A percentile compares a stretch with the other conserved stretches of the same genome.
Conservation (phyloP, 2,888 invertebrate genomes). For the Dinocampus coccinellae region DNA sequence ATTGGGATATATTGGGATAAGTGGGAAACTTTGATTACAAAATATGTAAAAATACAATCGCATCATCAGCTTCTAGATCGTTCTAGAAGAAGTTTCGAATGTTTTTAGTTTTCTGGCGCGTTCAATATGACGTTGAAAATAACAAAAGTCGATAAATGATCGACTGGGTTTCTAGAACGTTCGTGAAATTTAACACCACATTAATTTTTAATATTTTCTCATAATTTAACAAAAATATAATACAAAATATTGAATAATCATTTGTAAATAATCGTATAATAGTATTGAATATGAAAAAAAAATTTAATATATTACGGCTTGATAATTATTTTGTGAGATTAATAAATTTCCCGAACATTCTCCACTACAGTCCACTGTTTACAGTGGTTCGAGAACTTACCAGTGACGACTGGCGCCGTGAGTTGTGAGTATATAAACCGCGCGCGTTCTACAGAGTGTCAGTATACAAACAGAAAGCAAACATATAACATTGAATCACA, state of each 20-base stretch:
- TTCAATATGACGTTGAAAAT: neutral
- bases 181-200: neutral
- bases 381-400: slow-evolving; percentile 2
- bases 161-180: neutral
- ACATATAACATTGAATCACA: slow-evolving; percentile 7
- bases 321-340: neutral
- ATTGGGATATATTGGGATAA: no score
- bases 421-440: slow-evolving; percentile 12
- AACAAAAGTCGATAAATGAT: neutral
- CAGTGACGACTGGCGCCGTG: neutral
- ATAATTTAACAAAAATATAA: no score
- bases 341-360: neutral
- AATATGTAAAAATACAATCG: no score
- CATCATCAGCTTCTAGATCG: no score
- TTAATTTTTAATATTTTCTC: no score
- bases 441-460: slow-evolving; percentile 18
- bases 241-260: no score
- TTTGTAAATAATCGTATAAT: no score
- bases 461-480: slow-evolving; percentile 26
- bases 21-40: no score
- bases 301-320: neutral
- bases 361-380: neutral
- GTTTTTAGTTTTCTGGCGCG: neutral
- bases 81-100: no score
- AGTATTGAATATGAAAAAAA: no score